Percentiles rank a stretch among this genome's conserved stretches.
Evolutionary conservation across 2,113 vertebrate species (phyloP).

Genomic region (Platichthys stellatus): DNA sequence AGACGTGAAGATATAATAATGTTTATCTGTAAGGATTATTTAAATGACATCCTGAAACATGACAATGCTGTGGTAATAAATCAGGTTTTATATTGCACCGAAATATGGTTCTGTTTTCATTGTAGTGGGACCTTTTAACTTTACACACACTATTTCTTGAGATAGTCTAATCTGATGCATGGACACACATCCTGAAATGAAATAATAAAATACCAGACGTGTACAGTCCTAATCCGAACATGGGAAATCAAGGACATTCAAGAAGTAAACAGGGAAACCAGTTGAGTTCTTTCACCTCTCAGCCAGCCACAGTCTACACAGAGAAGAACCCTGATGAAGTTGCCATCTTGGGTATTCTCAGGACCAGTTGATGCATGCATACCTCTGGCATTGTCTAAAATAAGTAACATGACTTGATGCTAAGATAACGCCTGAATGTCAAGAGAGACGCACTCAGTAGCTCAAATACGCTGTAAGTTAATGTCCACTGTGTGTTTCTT

Average conservation of each 20-base stretch:
- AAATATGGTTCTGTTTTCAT: too few species aligned
- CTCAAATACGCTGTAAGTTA: not conserved
- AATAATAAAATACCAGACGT: not conserved
- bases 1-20: not conserved
- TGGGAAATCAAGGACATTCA: not conserved
- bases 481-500: conserved; percentile 12
- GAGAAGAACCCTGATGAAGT: too few species aligned
- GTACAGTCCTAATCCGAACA: too few species aligned
- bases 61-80: not conserved
- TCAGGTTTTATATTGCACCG: too few species aligned
- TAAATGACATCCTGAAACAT: not conserved
- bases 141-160: too few species aligned
- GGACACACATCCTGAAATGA: not conserved
- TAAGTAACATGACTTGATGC: not conserved
- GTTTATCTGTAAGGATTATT: not conserved
- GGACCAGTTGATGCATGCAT: not conserved
- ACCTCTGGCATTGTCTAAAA: too few species aligned
- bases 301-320: too few species aligned
- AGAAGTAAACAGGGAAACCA: too few species aligned
- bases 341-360: too few species aligned
- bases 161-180: too few species aligned
- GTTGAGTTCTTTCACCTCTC: too few species aligned
- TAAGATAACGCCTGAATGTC: not conserved
- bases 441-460: not conserved
- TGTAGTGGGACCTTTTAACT: too few species aligned